These are phyloP conservation scores for Atherinomorus stipes DNA, from an alignment of 2,113 vertebrate species.

Conservation along the genomic window DNA sequence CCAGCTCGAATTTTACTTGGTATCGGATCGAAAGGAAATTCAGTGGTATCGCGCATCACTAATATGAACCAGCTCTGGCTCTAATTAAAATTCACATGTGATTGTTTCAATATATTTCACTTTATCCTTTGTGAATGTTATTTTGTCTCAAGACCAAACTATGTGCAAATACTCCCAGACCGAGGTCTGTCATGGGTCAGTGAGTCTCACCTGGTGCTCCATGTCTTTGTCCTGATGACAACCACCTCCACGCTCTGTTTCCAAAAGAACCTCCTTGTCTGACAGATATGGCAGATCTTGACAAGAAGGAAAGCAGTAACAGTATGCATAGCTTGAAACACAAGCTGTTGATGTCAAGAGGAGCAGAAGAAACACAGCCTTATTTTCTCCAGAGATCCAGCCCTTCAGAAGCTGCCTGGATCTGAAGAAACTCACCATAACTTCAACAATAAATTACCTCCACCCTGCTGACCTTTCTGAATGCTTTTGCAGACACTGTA, in stretches of 20 bases:
- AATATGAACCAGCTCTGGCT: too few species aligned
- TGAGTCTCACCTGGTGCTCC: conserved; percentile 33
- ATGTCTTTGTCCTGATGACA: conserved; percentile 60
- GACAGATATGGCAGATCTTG: conserved; percentile 39
- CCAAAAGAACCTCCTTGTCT: conserved; percentile 59
- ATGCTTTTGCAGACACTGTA: conserved; percentile 66
- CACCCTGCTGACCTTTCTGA: conserved; percentile 50
- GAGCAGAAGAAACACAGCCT: conserved; percentile 38
- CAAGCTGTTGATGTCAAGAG: conserved; percentile 47
- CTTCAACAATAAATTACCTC: conserved; percentile 43
- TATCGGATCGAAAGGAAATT: too few species aligned
- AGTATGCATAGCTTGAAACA: conserved; percentile 45
- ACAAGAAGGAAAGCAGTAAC: conserved; percentile 37
- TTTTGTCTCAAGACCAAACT: too few species aligned
- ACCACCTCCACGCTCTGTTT: conserved; percentile 63
- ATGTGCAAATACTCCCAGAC: conserved; percentile 16
- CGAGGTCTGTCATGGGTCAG: conserved; percentile 22
- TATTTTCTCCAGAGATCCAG: conserved; percentile 39
- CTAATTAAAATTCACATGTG: too few species aligned
- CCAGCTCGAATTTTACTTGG: too few species aligned
- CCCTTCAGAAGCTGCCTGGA: conserved; percentile 25
- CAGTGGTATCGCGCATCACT: too few species aligned
- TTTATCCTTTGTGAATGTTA: too few species aligned
- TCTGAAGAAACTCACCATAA: conserved; percentile 19
- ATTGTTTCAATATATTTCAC: too few species aligned